Conservation (phyloP, 2,113 vertebrate genomes). For the Chamaea fasciata region DNA sequence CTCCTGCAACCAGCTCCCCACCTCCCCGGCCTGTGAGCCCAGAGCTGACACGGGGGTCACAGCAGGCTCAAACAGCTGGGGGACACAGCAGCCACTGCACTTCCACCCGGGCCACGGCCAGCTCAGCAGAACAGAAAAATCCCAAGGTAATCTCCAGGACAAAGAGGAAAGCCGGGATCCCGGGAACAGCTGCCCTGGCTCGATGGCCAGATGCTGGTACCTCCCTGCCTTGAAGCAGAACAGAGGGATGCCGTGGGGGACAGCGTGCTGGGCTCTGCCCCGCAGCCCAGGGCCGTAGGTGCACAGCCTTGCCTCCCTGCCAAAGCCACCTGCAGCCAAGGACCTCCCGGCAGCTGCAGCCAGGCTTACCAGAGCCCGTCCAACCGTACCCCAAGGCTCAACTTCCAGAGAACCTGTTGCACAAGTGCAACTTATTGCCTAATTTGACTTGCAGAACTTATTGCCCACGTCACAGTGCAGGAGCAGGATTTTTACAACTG, state of each 20-base stretch:
- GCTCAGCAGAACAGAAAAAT: not conserved
- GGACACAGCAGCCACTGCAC: not conserved
- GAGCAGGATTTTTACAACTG: not conserved
- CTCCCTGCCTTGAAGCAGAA: not conserved
- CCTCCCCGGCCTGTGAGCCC: not conserved
- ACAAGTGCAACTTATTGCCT: not conserved
- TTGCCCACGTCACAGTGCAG: not conserved
- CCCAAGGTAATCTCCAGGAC: not conserved
- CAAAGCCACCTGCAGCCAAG: not conserved
- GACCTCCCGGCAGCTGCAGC: not conserved
- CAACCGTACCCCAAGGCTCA: not conserved
- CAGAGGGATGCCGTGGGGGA: not conserved
- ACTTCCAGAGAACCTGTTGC: slow-evolving; percentile 33
- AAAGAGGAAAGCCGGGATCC: not conserved
- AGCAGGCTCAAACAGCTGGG: not conserved
- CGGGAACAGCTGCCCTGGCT: not conserved
- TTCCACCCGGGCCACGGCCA: not conserved
- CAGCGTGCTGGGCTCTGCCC: accelerated
- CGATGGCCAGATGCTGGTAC: not conserved
- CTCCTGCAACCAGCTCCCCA: not conserved
- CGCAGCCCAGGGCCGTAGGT: accelerated
- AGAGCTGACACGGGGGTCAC: not conserved
- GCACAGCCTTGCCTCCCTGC: not conserved
- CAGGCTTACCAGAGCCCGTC: not conserved
- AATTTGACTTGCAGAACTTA: slow-evolving; percentile 23